Evolutionary conservation across 2,113 vertebrate species (phyloP).

Genomic region (Syngnathus floridae): DNA sequence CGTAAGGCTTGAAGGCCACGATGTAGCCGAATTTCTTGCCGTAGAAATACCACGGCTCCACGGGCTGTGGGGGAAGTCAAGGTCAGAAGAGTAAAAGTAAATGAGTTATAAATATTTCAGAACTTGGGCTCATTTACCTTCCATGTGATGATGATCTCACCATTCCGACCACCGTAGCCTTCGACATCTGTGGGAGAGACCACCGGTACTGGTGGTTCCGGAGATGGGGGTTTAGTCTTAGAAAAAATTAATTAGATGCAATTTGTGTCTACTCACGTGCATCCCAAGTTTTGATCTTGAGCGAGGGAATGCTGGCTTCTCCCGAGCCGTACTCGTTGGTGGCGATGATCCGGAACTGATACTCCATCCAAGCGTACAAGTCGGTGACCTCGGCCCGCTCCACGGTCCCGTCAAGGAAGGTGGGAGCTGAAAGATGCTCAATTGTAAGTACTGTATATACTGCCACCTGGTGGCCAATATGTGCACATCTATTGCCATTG

Average conservation of each 20-base stretch:
- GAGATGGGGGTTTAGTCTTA: background rate
- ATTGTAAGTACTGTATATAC: background rate
- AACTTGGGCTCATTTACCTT: slow-evolving; percentile 65
- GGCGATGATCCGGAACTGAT: slow-evolving; percentile 90
- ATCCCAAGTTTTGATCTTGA: slow-evolving; percentile 88
- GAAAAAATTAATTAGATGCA: background rate
- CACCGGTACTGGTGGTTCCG: slow-evolving; percentile 77
- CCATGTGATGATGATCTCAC: slow-evolving; percentile 93
- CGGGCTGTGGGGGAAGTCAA: slow-evolving; percentile 68
- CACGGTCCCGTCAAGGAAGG: slow-evolving; percentile 79
- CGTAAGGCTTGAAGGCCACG: slow-evolving; percentile 87
- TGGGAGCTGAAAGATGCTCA: slow-evolving; percentile 72
- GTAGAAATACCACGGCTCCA: slow-evolving; percentile 87
- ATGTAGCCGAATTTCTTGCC: slow-evolving; percentile 94
- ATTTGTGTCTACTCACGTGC: slow-evolving; percentile 67
- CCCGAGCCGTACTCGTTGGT: slow-evolving; percentile 85
- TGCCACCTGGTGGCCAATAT: background rate
- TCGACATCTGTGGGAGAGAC: slow-evolving; percentile 84
- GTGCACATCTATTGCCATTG: too few species aligned
- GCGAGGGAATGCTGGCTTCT: slow-evolving; percentile 87
- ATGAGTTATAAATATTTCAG: background rate
- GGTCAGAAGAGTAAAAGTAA: too few species aligned
- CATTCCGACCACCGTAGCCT: slow-evolving; percentile 84
- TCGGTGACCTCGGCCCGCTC: slow-evolving; percentile 82
- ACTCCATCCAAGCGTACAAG: slow-evolving; percentile 93